A percentile compares a stretch with the other conserved stretches of the same genome.
These are phyloP conservation scores for Drosophila fulvimacula DNA, from an alignment of 2,888 invertebrate species.

Conservation along the genomic window DNA sequence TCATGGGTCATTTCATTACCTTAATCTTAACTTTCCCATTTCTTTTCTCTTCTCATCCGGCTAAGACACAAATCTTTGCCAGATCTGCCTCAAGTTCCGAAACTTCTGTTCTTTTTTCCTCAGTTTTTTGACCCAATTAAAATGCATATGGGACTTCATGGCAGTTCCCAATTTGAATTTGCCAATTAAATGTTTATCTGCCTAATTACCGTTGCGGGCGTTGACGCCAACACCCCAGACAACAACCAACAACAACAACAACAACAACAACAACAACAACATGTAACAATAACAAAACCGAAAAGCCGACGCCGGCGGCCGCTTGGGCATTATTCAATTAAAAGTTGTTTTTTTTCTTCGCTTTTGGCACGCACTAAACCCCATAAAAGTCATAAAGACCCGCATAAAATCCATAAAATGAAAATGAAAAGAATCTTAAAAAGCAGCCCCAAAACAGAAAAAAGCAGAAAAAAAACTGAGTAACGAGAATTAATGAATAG, in stretches of 20 bases:
- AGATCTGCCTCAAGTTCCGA: conserved; percentile 1
- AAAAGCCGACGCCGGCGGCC: conserved; percentile 53
- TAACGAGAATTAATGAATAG: conserved; percentile 61
- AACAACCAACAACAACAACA: conserved; percentile 35
- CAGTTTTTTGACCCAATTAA: conserved; percentile 64
- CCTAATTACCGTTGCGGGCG: conserved; percentile 68
- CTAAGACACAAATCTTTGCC: not conserved
- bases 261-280: conserved; percentile 17
- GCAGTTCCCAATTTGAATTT: conserved; percentile 69
- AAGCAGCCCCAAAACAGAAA: conserved; percentile 38
- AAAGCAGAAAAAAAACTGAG: conserved; percentile 16
- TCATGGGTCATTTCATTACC: not conserved
- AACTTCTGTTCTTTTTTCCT: not conserved
- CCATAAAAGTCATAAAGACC: conserved; percentile 84
- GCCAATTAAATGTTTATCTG: conserved; percentile 79
- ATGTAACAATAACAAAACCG: conserved; percentile 42
- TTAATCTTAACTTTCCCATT: not conserved
- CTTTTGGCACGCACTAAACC: conserved; percentile 85
- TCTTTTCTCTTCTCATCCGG: not conserved
- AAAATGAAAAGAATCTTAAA: conserved; percentile 82
- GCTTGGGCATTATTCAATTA: conserved; percentile 83
- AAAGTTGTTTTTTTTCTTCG: conserved; percentile 72
- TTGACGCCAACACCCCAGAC: conserved; percentile 67
- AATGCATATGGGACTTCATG: conserved; percentile 63
- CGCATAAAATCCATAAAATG: conserved; percentile 83